Evolutionary conservation across 2,113 vertebrate genomes (phyloP).

Genomic region (Perca flavescens): DNA sequence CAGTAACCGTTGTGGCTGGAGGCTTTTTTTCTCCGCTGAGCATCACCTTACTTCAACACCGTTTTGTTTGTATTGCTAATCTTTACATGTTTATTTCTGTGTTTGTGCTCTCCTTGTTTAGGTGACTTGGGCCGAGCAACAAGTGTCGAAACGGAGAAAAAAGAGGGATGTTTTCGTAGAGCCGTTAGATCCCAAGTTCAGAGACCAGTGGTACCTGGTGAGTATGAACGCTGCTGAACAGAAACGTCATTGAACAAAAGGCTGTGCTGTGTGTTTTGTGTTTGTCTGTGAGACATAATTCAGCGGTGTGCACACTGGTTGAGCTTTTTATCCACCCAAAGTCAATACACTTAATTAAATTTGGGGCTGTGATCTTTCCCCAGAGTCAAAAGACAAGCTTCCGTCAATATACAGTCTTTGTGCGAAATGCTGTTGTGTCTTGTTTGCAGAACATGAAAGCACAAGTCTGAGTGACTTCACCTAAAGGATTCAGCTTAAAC

Average conservation of each 20-base stretch:
- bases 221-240: conserved; percentile 57
- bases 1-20: background rate
- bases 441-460: conserved; percentile 32
- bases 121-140: conserved; percentile 96
- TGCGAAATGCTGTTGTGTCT: conserved; percentile 25
- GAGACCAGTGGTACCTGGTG: conserved; percentile 98
- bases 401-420: conserved; percentile 13
- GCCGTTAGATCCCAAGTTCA: conserved; percentile 92
- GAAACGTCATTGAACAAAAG: background rate
- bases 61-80: conserved; percentile 8
- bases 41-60: background rate
- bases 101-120: conserved; percentile 62
- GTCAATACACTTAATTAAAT: conserved; percentile 51
- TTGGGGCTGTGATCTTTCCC: conserved; percentile 25
- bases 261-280: background rate
- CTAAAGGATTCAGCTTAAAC: conserved; percentile 11
- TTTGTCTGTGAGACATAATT: conserved; percentile 2
- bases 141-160: conserved; percentile 90
- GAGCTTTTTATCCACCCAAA: conserved; percentile 35
- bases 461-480: conserved; percentile 17
- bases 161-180: conserved; percentile 92
- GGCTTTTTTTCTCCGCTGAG: background rate
- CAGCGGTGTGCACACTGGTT: conserved; percentile 14
- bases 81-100: conserved; percentile 4
- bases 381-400: conserved; percentile 31